phyloP scores from a whole-genome alignment of 2,113 vertebrate species.

The Hoplias malabaricus region DNA sequence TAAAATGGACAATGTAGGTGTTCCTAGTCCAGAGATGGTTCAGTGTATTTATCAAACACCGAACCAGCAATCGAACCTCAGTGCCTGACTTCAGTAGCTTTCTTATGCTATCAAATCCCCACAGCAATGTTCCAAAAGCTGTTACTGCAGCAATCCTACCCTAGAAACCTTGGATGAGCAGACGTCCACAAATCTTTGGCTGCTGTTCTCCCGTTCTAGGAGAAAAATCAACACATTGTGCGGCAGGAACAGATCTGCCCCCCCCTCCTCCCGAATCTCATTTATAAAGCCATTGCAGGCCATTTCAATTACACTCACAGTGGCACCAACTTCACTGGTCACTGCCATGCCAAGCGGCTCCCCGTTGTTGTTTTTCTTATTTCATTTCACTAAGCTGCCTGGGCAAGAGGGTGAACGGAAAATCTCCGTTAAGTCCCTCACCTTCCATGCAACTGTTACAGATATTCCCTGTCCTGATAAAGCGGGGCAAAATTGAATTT shows the following conservation, averaged over 20 bases:
- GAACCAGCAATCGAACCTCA: no score
- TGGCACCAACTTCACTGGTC: conserved; percentile 54
- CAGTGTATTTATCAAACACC: no score
- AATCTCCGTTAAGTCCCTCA: conserved; percentile 60
- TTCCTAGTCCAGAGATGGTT: neutral
- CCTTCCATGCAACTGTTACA: conserved; percentile 42
- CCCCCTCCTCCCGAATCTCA: conserved; percentile 28
- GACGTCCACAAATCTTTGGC: neutral
- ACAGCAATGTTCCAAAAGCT: no score
- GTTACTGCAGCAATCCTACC: no score
- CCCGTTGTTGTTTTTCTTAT: conserved; percentile 56
- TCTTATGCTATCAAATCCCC: no score
- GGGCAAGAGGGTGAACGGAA: conserved; percentile 56
- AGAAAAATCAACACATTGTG: conserved; percentile 33
- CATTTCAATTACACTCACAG: conserved; percentile 45
- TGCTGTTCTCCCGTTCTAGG: neutral
- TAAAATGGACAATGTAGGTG: no score
- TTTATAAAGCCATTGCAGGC: conserved; percentile 40
- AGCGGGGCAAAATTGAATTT: conserved; percentile 62
- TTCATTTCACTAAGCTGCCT: conserved; percentile 65
- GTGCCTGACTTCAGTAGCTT: no score
- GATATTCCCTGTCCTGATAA: conserved; percentile 66
- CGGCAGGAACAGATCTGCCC: conserved; percentile 12
- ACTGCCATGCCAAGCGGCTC: conserved; percentile 52
- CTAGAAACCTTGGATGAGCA: no score